phyloP scores from a whole-genome alignment of 2,888 invertebrate genomes.

The Chrysodeixis includens region DNA sequence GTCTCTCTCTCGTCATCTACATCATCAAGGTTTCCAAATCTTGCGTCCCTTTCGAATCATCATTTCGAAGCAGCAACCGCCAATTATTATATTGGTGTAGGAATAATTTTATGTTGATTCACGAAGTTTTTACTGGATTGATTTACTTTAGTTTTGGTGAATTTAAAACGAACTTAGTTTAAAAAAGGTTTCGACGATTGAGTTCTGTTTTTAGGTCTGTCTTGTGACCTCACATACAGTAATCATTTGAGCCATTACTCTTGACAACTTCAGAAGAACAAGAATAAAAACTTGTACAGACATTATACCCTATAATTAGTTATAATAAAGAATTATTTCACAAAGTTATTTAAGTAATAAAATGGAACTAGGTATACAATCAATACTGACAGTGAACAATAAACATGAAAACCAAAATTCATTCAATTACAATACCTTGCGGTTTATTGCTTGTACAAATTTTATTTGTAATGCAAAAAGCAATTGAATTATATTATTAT shows the following conservation, averaged over 20 bases:
- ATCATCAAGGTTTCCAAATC: slow-evolving; percentile 28
- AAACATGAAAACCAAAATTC: slow-evolving; percentile 24
- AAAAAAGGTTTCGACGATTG: slow-evolving; percentile 6
- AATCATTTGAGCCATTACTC: background rate
- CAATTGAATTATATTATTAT: slow-evolving; percentile 55
- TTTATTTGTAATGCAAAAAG: slow-evolving; percentile 44
- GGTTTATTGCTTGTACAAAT: slow-evolving; percentile 31
- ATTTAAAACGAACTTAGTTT: slow-evolving; percentile 19
- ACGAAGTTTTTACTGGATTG: slow-evolving; percentile 36
- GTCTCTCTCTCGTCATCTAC: slow-evolving; percentile 49
- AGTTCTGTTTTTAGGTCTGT: background rate
- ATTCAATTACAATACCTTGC: slow-evolving; percentile 22
- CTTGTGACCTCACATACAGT: background rate
- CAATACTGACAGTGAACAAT: slow-evolving; percentile 15
- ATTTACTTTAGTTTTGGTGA: slow-evolving; percentile 41
- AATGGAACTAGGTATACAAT: slow-evolving; percentile 19
- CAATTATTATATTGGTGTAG: slow-evolving; percentile 54
- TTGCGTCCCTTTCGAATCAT: slow-evolving; percentile 44
- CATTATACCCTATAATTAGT: background rate
- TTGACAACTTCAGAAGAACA: too few species aligned
- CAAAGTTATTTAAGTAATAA: slow-evolving; percentile 10
- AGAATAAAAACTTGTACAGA: background rate
- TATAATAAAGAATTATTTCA: background rate
- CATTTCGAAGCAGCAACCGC: slow-evolving; percentile 42
- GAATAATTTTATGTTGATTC: slow-evolving; percentile 44